phyloP scores from a whole-genome alignment of 2,113 vertebrate species.

The Bambusicola thoracicus region DNA sequence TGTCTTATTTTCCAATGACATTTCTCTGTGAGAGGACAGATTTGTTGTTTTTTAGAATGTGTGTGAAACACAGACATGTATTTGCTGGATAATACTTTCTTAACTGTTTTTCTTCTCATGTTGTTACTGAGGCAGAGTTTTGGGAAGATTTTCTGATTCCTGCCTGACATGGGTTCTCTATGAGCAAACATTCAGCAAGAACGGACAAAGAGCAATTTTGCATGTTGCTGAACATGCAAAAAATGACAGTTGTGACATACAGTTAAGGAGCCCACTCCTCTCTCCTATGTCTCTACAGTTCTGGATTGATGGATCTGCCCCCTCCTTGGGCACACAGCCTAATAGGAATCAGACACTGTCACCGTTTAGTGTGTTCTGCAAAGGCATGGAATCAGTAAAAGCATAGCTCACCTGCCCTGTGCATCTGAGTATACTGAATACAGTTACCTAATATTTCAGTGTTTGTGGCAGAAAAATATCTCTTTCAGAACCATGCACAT shows the following conservation, averaged over 20 bases:
- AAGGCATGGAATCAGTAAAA: background rate
- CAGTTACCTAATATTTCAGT: background rate
- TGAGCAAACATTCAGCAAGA: background rate
- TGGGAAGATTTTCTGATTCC: background rate
- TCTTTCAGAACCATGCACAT: background rate
- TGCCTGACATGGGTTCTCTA: background rate
- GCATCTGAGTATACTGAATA: background rate
- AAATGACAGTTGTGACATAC: background rate
- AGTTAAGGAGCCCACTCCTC: background rate
- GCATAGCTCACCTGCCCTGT: background rate
- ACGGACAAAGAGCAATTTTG: background rate
- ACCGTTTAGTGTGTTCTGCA: background rate
- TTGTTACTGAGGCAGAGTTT: background rate
- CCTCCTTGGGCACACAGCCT: background rate
- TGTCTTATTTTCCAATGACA: background rate
- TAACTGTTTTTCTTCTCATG: accelerated
- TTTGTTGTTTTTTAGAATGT: background rate
- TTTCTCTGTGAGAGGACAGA: background rate
- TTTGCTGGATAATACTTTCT: background rate
- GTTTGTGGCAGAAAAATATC: background rate
- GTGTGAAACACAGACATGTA: background rate
- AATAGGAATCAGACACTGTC: background rate
- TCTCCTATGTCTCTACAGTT: background rate
- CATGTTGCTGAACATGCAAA: background rate
- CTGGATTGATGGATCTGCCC: background rate